Evolutionary conservation across 2,888 invertebrate genomes (phyloP), one percentile per base, ranked within the genome.

Genomic region (Apodemia zela): DNA sequence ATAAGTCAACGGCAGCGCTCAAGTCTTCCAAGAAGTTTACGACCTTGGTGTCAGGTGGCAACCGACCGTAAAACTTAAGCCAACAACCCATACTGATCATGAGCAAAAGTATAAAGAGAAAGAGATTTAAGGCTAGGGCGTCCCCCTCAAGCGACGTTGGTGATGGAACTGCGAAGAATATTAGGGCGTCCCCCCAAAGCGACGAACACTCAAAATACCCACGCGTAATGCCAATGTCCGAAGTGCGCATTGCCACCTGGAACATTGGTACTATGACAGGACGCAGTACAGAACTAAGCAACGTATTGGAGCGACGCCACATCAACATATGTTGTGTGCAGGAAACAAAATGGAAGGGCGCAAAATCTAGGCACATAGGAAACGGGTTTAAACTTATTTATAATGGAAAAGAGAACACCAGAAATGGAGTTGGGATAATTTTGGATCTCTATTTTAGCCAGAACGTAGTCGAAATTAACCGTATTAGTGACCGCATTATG

Each of bases 141-240:
- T 62, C 57, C 62, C 62, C 62, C 62, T 60, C 57, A 62, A 62
- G 62, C 62, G 57, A 62, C 57, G 33, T 33, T 33, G 57, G 17
- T 18, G 25, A 57, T 25, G 45, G 11, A 21, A 62, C n/a, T 61
- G 35, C 51, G 38, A 51, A 15, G 3, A 38, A 57, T 42, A 57
- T 25, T 38, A 62, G 57, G 57, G 33, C 33, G 33, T 33, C 33
- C 33, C 33, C 33, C 33, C 33, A 7, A 33, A 33, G 33, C 33
- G 33, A 33, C 33, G 33, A 33, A 33, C 33, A 33, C 10, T 33
- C 10, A 33, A 33, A 33, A 33, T 10, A 33, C 33, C 33, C 8
- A 10, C 8, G 33, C 33, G 10, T 33, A 33, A 33, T 33, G 33
- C 33, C 33, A 33, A 57, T 57, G 25, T 51, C 18, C 25, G 17